Base-by-base conservation (phyloP, 1,140 invertebrate species). In the Bombyx mandarina region DNA sequence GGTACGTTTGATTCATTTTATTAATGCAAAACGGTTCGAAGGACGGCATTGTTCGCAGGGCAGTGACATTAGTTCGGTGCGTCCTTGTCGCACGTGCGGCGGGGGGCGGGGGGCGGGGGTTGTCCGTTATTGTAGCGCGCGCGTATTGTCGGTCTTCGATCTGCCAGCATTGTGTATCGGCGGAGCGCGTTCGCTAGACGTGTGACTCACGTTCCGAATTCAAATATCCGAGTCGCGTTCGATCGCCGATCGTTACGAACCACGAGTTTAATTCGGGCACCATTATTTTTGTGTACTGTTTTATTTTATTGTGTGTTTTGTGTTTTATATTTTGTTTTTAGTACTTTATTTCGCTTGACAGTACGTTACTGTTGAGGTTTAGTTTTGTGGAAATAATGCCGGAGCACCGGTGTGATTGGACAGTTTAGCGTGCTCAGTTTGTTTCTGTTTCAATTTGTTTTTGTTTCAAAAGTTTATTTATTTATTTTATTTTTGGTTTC, bases 111-210 rank as follows among this genome's bases (percentile, higher is more conserved):
- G 71, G 79, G 75, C 66, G 79, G 70, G 74, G 79, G 74, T 76
- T 73, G 79, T 71, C 62, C 68, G 75, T 74, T 74, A 83, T 86
- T 86, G 82, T 86, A 82, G 78, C 77, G 80, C 81, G 82, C 82
- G 77, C 82, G 80, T 82, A 84, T 86, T 84, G 81, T 86, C 75
- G 78, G 69, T 66, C 77, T 86, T 86, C 83, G 83, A 86, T 86
- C 83, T 83, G 79, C 65, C 62, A 76, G 81, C 81, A 86, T 86
- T 86, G 81, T 86, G 81, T 80, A 73, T 71, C 68, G 66, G 64
- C 65, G 61, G 59, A 69, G 77, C 80, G 75, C 62, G 71, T 60
- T 56, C 46, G 65, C 52, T 56, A 65, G 77, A 84, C 83, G 83
- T 81, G 65, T 65, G 46, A 65, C 53, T n/a, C 53, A 60, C 69